Evolutionary conservation across 2,888 invertebrate genomes (phyloP).

Genomic region (Perdita meconis): DNA sequence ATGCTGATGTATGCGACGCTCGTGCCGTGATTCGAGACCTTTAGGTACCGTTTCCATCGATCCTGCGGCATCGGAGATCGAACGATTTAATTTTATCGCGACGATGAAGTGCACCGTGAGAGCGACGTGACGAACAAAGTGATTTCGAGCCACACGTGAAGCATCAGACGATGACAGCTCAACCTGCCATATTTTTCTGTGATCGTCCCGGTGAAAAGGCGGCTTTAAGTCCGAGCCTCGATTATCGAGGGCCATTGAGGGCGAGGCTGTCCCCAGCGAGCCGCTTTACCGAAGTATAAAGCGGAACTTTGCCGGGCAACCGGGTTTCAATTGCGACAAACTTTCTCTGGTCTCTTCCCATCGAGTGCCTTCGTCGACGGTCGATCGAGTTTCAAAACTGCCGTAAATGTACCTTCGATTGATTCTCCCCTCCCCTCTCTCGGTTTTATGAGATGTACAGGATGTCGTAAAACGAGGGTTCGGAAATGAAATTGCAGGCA

Average conservation of each 20-base stretch:
- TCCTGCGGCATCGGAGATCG: neutral
- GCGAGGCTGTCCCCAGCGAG: conserved; percentile 5
- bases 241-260: conserved; percentile 26
- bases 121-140: neutral
- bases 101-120: neutral
- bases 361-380: neutral
- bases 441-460: neutral
- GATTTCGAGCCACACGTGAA: neutral
- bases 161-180: neutral
- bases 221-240: neutral
- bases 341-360: conserved; percentile 15
- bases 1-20: neutral
- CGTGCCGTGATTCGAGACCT: neutral
- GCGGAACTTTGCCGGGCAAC: conserved; percentile 13
- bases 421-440: too few species aligned
- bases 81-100: neutral
- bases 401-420: neutral
- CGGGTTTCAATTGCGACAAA: conserved; percentile 13
- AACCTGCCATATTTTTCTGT: neutral
- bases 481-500: neutral
- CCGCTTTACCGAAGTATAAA: conserved; percentile 15
- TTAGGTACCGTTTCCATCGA: conserved; percentile 10
- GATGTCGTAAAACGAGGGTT: neutral
- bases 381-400: conserved; percentile 6
- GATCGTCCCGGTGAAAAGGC: conserved; percentile 23